Conservation (phyloP, 2,113 vertebrate genomes). For the Sardina pilchardus region DNA sequence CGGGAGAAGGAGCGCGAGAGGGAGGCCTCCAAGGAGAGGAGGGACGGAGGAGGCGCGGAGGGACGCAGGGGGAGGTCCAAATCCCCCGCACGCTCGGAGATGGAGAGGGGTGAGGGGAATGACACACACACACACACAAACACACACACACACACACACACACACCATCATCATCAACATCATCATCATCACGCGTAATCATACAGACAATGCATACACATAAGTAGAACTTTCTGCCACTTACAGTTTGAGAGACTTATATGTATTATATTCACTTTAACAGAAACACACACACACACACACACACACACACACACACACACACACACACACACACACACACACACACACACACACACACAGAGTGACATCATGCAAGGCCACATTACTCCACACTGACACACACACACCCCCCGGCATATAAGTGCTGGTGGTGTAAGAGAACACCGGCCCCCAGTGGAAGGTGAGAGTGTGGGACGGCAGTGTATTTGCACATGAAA, state of each 20-base stretch:
- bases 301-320: background rate
- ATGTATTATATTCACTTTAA: background rate
- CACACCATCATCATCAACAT: background rate
- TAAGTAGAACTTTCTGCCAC: background rate
- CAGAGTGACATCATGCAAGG: background rate
- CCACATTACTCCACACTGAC: background rate
- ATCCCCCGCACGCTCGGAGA: constrained; percentile 72
- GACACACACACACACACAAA: background rate
- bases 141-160: constrained; percentile 14
- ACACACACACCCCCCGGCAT: background rate
- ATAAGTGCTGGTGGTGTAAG: background rate
- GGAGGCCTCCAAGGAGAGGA: constrained; percentile 52
- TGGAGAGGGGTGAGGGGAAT: constrained; percentile 48
- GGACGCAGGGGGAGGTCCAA: constrained; percentile 63
- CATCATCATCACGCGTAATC: background rate
- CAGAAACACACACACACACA: background rate
- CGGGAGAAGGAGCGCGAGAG: constrained; percentile 37
- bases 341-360: constrained; percentile 12
- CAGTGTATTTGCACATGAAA: constrained; percentile 40
- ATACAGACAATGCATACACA: background rate
- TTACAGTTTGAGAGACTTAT: background rate
- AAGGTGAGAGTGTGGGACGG: background rate
- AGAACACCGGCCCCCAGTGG: background rate
- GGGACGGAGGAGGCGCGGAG: constrained; percentile 23
- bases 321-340: background rate